These are phyloP conservation scores for Hyla sarda DNA, from an alignment of 2,113 vertebrate genomes.

Conservation along the genomic window DNA sequence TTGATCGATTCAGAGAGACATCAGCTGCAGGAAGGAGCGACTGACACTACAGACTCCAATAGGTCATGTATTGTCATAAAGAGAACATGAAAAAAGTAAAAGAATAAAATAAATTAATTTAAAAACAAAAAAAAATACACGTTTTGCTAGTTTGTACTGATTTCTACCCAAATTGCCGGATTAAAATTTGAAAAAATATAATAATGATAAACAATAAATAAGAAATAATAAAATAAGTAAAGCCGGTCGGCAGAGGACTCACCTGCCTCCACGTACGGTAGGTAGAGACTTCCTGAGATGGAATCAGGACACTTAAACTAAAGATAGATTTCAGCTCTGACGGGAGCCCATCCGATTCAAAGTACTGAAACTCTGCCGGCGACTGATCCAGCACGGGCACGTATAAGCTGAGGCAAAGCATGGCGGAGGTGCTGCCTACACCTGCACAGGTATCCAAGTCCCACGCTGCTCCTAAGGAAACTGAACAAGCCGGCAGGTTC, in stretches of 20 bases:
- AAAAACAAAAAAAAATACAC: too few relatives aligned
- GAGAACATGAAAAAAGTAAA: too few relatives aligned
- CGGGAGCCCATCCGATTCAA: conserved; percentile 90
- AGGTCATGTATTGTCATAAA: too few relatives aligned
- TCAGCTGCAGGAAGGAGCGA: too few relatives aligned
- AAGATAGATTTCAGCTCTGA: conserved; percentile 89
- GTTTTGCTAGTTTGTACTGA: too few relatives aligned
- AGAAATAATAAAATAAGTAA: too few relatives aligned
- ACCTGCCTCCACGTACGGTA: conserved; percentile 91
- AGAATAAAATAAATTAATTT: too few relatives aligned
- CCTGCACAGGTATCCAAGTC: background rate
- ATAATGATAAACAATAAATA: too few relatives aligned
- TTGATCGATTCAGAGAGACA: too few relatives aligned
- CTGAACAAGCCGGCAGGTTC: conserved; percentile 72
- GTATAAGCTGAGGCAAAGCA: conserved; percentile 92
- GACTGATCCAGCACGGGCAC: conserved; percentile 81
- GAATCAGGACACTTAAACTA: conserved; percentile 87
- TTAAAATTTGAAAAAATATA: too few relatives aligned
- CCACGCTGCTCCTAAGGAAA: conserved; percentile 44
- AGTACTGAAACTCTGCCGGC: conserved; percentile 88
- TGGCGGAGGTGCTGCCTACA: conserved; percentile 64
- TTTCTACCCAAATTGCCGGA: too few relatives aligned
- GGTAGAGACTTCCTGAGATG: conserved; percentile 88
- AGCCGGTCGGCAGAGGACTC: conserved; percentile 36
- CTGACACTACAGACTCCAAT: too few relatives aligned